Conservation (phyloP, 2,797 vertebrate genomes). For the Melopsittacus undulatus region DNA sequence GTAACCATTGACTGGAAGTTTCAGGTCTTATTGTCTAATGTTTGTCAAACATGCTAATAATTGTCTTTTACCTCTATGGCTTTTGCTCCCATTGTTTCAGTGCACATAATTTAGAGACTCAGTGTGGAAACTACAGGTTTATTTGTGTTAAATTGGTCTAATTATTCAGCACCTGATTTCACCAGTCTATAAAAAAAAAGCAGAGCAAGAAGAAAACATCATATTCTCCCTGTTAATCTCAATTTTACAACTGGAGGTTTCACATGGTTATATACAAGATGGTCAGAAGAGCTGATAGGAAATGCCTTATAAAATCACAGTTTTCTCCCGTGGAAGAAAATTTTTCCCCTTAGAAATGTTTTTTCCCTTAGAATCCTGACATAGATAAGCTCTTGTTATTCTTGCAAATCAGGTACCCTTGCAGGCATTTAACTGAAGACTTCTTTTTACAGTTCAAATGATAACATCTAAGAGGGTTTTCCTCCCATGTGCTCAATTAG, state of each 20-base stretch:
- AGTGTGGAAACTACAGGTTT: not conserved
- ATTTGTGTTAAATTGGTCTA: not conserved
- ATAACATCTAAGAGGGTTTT: not conserved
- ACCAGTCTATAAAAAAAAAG: not conserved
- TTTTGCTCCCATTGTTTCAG: not conserved
- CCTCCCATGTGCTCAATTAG: not conserved
- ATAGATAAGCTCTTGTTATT: not conserved
- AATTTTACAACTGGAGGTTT: not conserved
- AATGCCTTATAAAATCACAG: rapidly evolving
- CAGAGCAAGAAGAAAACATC: not conserved
- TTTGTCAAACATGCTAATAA: not conserved
- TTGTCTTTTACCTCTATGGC: not conserved
- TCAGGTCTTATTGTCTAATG: not conserved
- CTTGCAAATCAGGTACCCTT: not conserved
- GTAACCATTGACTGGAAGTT: not conserved
- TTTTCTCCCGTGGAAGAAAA: not conserved
- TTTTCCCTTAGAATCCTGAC: not conserved
- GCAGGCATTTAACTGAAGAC: not conserved
- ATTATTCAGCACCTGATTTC: not conserved
- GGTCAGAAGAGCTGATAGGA: not conserved
- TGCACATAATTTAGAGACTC: not conserved
- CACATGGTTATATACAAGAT: not conserved
- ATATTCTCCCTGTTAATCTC: not conserved
- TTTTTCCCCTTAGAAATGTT: not conserved
- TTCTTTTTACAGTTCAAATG: not conserved